phyloP scores from a whole-genome alignment of 2,888 invertebrate species.

The Ariolimax columbianus region DNA sequence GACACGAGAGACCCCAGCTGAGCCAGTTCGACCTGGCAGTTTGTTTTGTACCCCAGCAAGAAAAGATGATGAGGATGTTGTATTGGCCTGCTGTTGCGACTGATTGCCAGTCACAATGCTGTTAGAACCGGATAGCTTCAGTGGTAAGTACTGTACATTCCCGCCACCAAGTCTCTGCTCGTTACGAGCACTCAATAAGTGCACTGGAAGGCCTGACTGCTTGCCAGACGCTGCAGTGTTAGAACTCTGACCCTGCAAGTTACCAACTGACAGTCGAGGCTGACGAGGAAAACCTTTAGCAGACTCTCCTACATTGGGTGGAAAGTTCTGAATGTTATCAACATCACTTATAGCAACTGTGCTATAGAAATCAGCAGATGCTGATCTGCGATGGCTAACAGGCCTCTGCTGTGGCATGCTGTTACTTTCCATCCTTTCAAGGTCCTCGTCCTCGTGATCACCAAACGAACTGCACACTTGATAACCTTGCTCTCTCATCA shows the following conservation, averaged over 20 bases:
- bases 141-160: slow-evolving; percentile 92
- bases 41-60: slow-evolving; percentile 49
- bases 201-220: slow-evolving; percentile 82
- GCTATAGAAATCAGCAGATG: slow-evolving; percentile 69
- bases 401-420: slow-evolving; percentile 23
- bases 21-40: slow-evolving; percentile 49
- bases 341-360: slow-evolving; percentile 53
- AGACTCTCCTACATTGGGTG: slow-evolving; percentile 8
- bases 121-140: slow-evolving; percentile 83
- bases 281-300: slow-evolving; percentile 52
- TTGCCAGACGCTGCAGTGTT: slow-evolving; percentile 16
- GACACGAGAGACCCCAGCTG: slow-evolving; percentile 29
- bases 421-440: slow-evolving; percentile 22
- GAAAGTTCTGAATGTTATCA: slow-evolving; percentile 28
- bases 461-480: slow-evolving; percentile 44
- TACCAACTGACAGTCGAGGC: slow-evolving; percentile 54
- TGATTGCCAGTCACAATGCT: slow-evolving; percentile 24
- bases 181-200: slow-evolving; percentile 88
- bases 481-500: slow-evolving; percentile 65
- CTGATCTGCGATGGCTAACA: slow-evolving; percentile 66
- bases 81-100: slow-evolving; percentile 28
- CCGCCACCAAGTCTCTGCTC: slow-evolving; percentile 85
- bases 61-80: slow-evolving; percentile 11
- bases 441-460: slow-evolving; percentile 37
- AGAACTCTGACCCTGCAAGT: slow-evolving; percentile 42